Evolutionary conservation across 2,888 invertebrate genomes (phyloP).

Genomic region (Pollenia griseotomentosa): DNA sequence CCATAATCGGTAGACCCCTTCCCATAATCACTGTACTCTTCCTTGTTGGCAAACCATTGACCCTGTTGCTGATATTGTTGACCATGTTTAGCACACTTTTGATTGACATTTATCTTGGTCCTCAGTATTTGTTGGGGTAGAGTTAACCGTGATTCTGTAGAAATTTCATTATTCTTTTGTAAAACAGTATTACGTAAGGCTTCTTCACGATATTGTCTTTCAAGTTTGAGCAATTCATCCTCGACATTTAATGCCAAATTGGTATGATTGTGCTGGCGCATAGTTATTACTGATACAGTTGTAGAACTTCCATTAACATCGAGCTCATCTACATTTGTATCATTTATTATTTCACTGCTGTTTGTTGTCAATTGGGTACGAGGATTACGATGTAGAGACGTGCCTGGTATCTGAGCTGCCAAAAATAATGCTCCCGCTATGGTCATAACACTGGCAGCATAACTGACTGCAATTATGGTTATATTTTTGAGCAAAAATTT

Average conservation of each 20-base stretch:
- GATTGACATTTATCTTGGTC: conserved; percentile 67
- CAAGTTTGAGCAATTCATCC: conserved; percentile 80
- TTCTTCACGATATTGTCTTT: conserved; percentile 80
- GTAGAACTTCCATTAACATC: conserved; percentile 17
- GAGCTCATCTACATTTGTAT: conserved; percentile 2
- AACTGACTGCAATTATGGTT: conserved; percentile 82
- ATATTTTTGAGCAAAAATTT: conserved; percentile 81
- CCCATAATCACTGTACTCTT: conserved; percentile 78
- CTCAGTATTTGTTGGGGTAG: conserved; percentile 70
- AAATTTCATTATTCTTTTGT: conserved; percentile 76
- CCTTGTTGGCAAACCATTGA: conserved; percentile 80
- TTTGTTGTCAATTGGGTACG: conserved; percentile 35
- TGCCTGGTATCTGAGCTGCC: conserved; percentile 85
- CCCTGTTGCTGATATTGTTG: conserved; percentile 63
- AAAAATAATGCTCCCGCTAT: conserved; percentile 84
- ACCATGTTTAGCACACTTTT: conserved; percentile 67
- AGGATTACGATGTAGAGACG: conserved; percentile 80
- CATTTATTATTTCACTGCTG: conserved; percentile 14
- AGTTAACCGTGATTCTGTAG: conserved; percentile 72
- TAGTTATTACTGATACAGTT: conserved; percentile 1
- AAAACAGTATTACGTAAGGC: conserved; percentile 77
- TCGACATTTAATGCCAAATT: conserved; percentile 80
- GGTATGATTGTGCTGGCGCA: conserved; percentile 70
- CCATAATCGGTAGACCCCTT: conserved; percentile 5
- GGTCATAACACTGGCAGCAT: conserved; percentile 83